Evolutionary conservation across 2,797 vertebrate species (phyloP).

Genomic region (Acrossocheilus fasciatus): DNA sequence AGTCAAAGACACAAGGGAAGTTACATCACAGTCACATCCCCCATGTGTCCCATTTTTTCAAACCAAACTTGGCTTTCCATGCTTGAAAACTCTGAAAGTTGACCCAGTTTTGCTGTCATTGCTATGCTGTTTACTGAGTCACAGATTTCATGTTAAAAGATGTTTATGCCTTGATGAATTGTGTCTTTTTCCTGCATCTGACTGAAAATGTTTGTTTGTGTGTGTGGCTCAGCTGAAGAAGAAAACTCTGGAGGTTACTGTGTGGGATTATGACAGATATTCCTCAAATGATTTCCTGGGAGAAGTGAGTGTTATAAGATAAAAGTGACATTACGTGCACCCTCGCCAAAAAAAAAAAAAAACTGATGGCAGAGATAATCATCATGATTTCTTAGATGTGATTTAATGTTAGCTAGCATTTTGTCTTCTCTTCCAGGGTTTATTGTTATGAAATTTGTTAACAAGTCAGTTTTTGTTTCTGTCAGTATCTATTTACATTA

Average conservation of each 20-base stretch:
- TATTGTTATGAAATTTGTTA: neutral
- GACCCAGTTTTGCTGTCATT: conserved; percentile 22
- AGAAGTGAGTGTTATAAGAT: conserved; percentile 86
- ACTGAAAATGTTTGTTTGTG: conserved; percentile 31
- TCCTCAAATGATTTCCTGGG: conserved; percentile 98
- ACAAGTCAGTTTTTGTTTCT: neutral
- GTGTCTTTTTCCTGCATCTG: neutral
- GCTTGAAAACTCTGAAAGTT: neutral
- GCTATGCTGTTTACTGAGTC: conserved; percentile 29
- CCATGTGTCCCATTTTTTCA: conserved; percentile 29
- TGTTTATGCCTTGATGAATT: conserved; percentile 13
- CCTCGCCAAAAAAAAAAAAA: conserved; percentile 23
- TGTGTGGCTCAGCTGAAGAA: conserved; percentile 89
- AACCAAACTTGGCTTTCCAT: conserved; percentile 17
- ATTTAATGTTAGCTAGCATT: conserved; percentile 11
- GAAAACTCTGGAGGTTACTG: conserved; percentile 97
- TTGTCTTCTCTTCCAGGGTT: neutral
- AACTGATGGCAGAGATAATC: conserved; percentile 13
- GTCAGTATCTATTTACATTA: neutral
- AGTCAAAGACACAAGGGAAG: conserved; percentile 25
- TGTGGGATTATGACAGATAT: conserved; percentile 99
- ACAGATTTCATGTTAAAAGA: neutral
- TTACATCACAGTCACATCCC: conserved; percentile 15
- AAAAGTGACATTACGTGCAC: conserved; percentile 33
- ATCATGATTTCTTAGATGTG: conserved; percentile 14